phyloP scores from a whole-genome alignment of 2,888 invertebrate species.

The Geotrupes spiniger region DNA sequence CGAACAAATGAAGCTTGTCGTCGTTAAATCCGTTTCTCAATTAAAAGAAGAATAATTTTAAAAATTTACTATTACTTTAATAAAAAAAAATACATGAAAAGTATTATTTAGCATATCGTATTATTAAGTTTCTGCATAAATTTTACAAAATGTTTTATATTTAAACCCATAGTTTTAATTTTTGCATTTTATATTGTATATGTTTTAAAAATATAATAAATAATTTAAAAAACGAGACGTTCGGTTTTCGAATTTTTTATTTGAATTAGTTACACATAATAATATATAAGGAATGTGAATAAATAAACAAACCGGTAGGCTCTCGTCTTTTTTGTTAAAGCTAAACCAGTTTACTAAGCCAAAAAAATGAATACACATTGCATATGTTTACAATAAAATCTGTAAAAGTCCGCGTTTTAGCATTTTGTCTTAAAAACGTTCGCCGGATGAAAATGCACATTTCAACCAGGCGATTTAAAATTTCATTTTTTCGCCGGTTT shows the following conservation, averaged over 20 bases:
- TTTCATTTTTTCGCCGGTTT: slow-evolving; percentile 3
- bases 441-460: background rate
- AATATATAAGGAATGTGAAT: slow-evolving; percentile 15
- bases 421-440: background rate
- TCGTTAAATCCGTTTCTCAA: slow-evolving; percentile 17
- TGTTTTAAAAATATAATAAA: slow-evolving; percentile 5
- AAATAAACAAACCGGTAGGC: slow-evolving; percentile 15
- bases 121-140: slow-evolving; percentile 2
- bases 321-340: slow-evolving; percentile 11
- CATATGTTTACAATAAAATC: slow-evolving; percentile 2
- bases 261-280: slow-evolving; percentile 12
- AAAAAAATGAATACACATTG: slow-evolving; percentile 7
- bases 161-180: slow-evolving; percentile 3
- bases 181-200: slow-evolving; percentile 10
- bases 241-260: slow-evolving; percentile 7
- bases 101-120: too few species aligned
- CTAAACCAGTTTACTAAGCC: slow-evolving; percentile 18
- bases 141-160: background rate
- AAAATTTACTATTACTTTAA: background rate
- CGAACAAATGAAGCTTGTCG: slow-evolving; percentile 59
- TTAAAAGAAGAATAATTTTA: background rate
- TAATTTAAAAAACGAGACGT: background rate
- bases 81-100: background rate
- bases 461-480: background rate
- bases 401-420: background rate